Base-by-base conservation (phyloP, 2,797 vertebrate genomes). In the Tragopan temminckii region DNA sequence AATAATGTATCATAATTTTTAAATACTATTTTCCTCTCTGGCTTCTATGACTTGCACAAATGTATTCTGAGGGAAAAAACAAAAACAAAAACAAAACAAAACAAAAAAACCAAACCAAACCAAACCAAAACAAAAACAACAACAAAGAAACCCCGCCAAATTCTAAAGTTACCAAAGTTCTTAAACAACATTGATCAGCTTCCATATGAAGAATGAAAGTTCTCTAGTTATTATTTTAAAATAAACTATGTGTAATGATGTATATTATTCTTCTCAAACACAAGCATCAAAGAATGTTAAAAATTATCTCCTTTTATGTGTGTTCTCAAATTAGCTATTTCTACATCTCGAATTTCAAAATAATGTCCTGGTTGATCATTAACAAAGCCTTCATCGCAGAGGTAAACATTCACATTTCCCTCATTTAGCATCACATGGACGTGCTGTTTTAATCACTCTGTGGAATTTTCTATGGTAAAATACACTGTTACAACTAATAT, bases 281-380 rank as follows among this genome's bases (percentile, higher is more conserved):
- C 2, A 55, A 14, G 19, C 23, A 33, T 33, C 40, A 36, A 64
- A 3, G 6, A 62, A 40, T 58, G 9, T 0, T 25, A 21, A 21
- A 18, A 27, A 27, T 3, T 20, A 2, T 1, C 15, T 62, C n/a
- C 9, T 46, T 33, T 48, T 72, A 52, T 11, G 2, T 2, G 3
- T 52, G 35, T 62, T 58, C 38, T 74, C 31, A 50, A 78, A 68
- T 38, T n/a, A 52, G 2, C 23, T 0, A 3, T 77, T 68, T 38
- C 29, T 64, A 27, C 29, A 23, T 7, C 19, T 64, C 12, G 53
- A 31, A 50, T 50, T 19, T 70, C 46, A 58, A 13, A 43, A 43
- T 2, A 67, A 29, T 25, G 17, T 43, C 55, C 15, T 31, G 7
- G 52, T 69, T 36, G 36, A 35, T 38, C 66, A 36, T 69, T 69